phyloP scores from a whole-genome alignment of 1,140 invertebrate genomes.

The Neuroterus valhalla region DNA sequence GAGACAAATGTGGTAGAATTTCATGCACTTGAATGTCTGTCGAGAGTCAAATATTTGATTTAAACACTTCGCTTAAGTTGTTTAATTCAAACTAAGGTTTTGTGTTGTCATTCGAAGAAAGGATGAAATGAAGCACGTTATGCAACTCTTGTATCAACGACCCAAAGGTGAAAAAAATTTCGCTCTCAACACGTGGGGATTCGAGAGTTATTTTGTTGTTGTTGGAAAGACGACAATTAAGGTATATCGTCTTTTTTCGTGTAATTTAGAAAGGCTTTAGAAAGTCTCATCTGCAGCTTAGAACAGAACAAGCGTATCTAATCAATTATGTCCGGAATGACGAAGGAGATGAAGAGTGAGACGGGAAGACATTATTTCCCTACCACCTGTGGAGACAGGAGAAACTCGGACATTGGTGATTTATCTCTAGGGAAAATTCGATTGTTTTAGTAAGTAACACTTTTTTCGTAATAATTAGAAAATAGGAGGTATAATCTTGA shows the following conservation, averaged over 20 bases:
- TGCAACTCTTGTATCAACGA: background rate
- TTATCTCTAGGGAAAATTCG: slow-evolving; percentile 33
- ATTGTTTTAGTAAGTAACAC: slow-evolving; percentile 15
- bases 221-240: background rate
- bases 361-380: slow-evolving; percentile 38
- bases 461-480: background rate
- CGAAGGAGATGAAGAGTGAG: slow-evolving; percentile 13
- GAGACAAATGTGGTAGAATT: too few relatives aligned
- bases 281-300: slow-evolving; percentile 53
- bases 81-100: too few relatives aligned
- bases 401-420: slow-evolving; percentile 53
- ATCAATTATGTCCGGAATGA: slow-evolving; percentile 49
- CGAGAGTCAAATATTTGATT: too few relatives aligned
- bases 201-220: background rate
- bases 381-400: slow-evolving; percentile 35
- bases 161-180: background rate
- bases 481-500: background rate
- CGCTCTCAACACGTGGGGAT: background rate
- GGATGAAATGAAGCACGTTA: background rate
- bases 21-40: too few relatives aligned
- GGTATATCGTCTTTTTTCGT: slow-evolving; percentile 33
- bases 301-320: slow-evolving; percentile 47
- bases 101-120: too few relatives aligned
- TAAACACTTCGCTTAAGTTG: too few relatives aligned
- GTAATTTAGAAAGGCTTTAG: slow-evolving; percentile 56